Base-by-base conservation (phyloP, 2,113 vertebrate genomes). In the Synodontis membranacea region DNA sequence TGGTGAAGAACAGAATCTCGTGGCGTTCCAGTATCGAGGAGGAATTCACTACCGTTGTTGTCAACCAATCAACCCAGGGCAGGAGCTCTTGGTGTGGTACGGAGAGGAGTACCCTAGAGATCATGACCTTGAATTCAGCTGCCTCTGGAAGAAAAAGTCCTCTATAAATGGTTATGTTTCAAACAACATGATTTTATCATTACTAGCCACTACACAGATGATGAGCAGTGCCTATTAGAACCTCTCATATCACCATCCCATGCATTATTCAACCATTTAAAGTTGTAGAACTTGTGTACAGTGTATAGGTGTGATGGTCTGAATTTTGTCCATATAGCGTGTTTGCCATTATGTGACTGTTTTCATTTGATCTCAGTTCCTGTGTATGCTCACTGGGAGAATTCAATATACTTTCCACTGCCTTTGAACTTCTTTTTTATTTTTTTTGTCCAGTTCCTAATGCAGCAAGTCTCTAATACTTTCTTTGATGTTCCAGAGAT, bases 81-180 rank as follows among this genome's bases (percentile, higher is more conserved):
- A 80, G 34, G 78, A 80, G 78, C 78, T 80, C 11, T 80, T 80
- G 37, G 54, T 80, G 78, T 80, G 52, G 52, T 80, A 80, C 0
- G 52, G 54, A 58, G 52, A 80, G 23, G 31, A 39, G 78, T 58
- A 80, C 52, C 52, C 78, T 11, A 58, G 54, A 80, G 78, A 80
- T 58, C 78, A 58, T 12, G 34, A 34, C 21, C 52, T 42, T 39
- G 78, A 56, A 58, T 80, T 80, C 52, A 58, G 8, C 52, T 80
- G 52, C 78, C 78, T 80, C 78, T 80, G 52, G 78, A 80, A 80
- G 5, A 80, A 58, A 58, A 80, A 80, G 54, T 31, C 52, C 34
- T 39, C 78, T 11, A 28, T 80, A n/a, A 58, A 80, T 42, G 54
- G 78, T 80, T 54, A 54, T 54, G 50, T 79, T 79, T 2, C 50